Evolutionary conservation across 2,797 vertebrate species (phyloP).

Genomic region (Danionella dracula): DNA sequence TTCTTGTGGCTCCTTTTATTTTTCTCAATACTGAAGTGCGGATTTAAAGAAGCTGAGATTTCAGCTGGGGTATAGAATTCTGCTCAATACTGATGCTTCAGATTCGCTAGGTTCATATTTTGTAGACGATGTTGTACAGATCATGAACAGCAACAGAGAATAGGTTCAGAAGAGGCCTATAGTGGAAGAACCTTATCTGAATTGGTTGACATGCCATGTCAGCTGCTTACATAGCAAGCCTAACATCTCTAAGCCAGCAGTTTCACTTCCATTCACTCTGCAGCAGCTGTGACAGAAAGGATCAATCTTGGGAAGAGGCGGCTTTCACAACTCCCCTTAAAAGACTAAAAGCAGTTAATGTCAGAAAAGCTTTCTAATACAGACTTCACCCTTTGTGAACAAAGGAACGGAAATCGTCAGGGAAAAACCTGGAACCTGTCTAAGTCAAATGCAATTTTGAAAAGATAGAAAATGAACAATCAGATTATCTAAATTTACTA

Average conservation of each 20-base stretch:
- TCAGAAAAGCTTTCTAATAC: background rate
- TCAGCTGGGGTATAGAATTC: background rate
- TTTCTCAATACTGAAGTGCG: background rate
- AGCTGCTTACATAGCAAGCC: background rate
- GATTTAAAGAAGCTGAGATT: background rate
- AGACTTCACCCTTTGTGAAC: background rate
- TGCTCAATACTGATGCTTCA: background rate
- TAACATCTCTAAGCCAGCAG: slow-evolving; percentile 13
- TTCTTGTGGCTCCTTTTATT: background rate
- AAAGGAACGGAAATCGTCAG: background rate
- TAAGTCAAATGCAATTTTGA: no score
- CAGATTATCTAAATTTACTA: no score
- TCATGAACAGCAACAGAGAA: background rate
- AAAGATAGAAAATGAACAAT: no score
- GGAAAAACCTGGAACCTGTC: no score
- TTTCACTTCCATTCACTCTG: background rate
- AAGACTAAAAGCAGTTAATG: background rate
- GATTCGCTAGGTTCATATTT: background rate
- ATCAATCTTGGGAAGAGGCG: background rate
- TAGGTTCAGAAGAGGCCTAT: background rate
- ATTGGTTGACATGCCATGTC: slow-evolving; percentile 10
- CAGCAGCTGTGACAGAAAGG: background rate
- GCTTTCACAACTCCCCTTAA: background rate
- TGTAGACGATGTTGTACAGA: background rate
- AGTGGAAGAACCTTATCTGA: background rate